phyloP scores from a whole-genome alignment of 2,888 invertebrate genomes.

The Cataglyphis rosenhaueri region DNA sequence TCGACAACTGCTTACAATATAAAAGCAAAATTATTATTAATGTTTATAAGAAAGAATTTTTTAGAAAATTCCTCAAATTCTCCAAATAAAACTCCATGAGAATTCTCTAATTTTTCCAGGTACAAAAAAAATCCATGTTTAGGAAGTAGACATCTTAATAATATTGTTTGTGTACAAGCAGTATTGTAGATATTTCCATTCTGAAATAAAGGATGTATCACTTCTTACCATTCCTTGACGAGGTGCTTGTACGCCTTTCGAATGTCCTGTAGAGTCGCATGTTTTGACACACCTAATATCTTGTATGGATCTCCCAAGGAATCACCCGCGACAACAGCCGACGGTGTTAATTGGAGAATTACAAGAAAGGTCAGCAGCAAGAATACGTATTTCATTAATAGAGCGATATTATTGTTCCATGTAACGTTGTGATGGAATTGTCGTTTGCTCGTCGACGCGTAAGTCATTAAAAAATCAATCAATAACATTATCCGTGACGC shows the following conservation, averaged over 20 bases:
- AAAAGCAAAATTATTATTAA: too few relatives aligned
- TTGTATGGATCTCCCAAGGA: constrained; percentile 93
- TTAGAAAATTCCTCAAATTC: too few relatives aligned
- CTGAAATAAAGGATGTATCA: neutral
- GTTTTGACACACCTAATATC: constrained; percentile 91
- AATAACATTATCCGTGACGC: constrained; percentile 73
- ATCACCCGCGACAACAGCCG: constrained; percentile 78
- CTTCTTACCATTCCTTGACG: constrained; percentile 95
- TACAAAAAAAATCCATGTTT: too few relatives aligned
- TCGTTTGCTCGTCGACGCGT: constrained; percentile 71
- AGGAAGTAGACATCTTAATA: too few relatives aligned
- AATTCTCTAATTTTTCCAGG: too few relatives aligned
- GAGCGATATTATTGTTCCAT: constrained; percentile 68
- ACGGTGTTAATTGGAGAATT: constrained; percentile 78
- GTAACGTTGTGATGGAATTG: constrained; percentile 68
- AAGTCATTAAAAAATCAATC: constrained; percentile 76
- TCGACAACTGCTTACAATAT: too few relatives aligned
- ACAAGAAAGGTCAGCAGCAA: constrained; percentile 76
- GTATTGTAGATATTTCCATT: neutral
- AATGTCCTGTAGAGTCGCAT: constrained; percentile 93
- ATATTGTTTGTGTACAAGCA: too few relatives aligned
- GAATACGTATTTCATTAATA: constrained; percentile 76
- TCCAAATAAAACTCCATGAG: too few relatives aligned
- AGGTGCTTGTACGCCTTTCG: constrained; percentile 95
- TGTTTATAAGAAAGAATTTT: neutral